Evolutionary conservation across 2,888 invertebrate genomes (phyloP), one percentile per base, ranked within the genome.

Genomic region (Caenorhabditis sulstoni): DNA sequence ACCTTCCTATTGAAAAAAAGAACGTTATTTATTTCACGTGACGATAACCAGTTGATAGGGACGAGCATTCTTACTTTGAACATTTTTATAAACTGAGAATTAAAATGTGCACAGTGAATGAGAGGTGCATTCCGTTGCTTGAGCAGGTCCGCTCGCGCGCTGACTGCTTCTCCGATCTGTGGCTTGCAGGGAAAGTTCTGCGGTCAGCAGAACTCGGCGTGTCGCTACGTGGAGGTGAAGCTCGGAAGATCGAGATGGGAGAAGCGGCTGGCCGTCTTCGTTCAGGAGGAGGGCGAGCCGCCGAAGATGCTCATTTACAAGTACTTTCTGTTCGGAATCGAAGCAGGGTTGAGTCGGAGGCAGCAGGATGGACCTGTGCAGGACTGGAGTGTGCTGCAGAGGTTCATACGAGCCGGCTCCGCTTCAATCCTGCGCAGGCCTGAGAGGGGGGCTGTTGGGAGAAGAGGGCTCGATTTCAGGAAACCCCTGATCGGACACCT

Each of bases 261-360:
- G 22, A 52, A 70, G 14, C 22, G 61, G 29, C 35, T 20, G 22
- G 61, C 68, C 12, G 44, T 70, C 12, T 45, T 53, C 35, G 52
- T 61, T 12, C 29, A 18, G 37, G 16, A 8, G 3, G 58, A 53
- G n/a, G 68, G 37, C 11, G 68, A 70, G 16, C 35, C 58, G 9
- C 35, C 49, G 3, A 50, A 52, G 29, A 18, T 70, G 0, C 9
- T 50, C 59, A 59, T 70, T 16, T 70, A 70, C 68, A 61, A 59
- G 52, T 70, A 61, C 35, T 59, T 70, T 16, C 22, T 59, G 14
- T 52, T 37, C 35, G 67, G 67, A 41, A 18, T 70, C 45, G 53
- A 59, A 45, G 68, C 68, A 53, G 68, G 68, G 68, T 61, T 55
- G 55, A 55, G 65, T 66, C 16, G 45, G n/a, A 35, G 23, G 22